These are phyloP conservation scores for Sphyrna mokarran DNA, from an alignment of 2,113 vertebrate genomes.

Conservation along the genomic window DNA sequence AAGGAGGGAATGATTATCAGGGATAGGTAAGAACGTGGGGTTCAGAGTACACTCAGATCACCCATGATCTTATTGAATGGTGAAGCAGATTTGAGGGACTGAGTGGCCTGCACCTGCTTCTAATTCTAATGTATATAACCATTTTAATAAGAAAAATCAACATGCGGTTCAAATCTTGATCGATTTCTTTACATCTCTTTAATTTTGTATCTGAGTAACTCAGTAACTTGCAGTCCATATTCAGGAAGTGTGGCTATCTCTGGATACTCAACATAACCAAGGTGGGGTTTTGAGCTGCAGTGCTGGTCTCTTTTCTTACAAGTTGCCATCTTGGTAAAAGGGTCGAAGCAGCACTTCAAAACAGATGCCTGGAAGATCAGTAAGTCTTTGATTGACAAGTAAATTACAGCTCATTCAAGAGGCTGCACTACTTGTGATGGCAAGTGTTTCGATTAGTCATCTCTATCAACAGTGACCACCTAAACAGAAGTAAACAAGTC, in stretches of 20 bases:
- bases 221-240: not conserved
- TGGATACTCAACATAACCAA: not conserved
- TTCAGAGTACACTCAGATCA: too few relatives aligned
- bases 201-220: not conserved
- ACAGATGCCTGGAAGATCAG: not conserved
- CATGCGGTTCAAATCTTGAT: not conserved
- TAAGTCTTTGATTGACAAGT: not conserved
- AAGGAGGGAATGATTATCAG: too few relatives aligned
- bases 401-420: not conserved
- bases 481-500: not conserved
- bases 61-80: too few relatives aligned
- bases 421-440: not conserved
- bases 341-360: not conserved
- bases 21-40: too few relatives aligned
- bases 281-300: not conserved
- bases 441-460: not conserved
- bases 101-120: too few relatives aligned
- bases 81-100: too few relatives aligned
- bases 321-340: too few relatives aligned
- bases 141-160: not conserved
- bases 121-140: too few relatives aligned
- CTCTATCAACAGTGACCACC: not conserved
- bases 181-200: not conserved
- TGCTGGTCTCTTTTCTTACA: too few relatives aligned
- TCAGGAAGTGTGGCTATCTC: not conserved